Evolutionary conservation across 2,113 vertebrate genomes (phyloP).

Genomic region (Anarhynchus alexandrinus): DNA sequence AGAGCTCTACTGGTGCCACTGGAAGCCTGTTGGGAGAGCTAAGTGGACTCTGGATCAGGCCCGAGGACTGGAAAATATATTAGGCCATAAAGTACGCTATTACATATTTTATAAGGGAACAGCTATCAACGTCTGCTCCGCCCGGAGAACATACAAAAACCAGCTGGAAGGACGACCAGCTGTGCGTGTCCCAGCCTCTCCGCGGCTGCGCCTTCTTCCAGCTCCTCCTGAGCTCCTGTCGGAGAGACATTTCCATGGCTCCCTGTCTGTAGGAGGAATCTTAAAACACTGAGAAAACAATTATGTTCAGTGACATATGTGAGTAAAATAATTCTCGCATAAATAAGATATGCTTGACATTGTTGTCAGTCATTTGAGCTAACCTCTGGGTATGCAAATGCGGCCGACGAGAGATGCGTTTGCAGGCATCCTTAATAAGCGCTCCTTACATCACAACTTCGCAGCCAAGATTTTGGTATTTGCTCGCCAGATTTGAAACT

Average conservation of each 20-base stretch:
- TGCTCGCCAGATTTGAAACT: not conserved
- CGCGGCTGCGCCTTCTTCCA: conserved; percentile 17
- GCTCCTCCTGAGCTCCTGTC: not conserved
- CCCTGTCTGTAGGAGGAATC: not conserved
- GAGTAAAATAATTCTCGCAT: conserved; percentile 20
- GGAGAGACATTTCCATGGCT: not conserved
- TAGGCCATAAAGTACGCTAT: conserved; percentile 23
- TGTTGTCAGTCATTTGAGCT: not conserved
- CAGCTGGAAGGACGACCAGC: conserved; percentile 41
- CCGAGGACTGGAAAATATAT: conserved; percentile 33
- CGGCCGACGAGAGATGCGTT: not conserved
- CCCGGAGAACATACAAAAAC: not conserved
- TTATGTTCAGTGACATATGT: not conserved
- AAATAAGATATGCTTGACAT: not conserved
- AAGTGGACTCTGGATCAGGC: conserved; percentile 6
- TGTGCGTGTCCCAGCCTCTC: not conserved
- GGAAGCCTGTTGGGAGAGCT: not conserved
- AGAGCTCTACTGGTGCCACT: not conserved
- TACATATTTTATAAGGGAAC: conserved; percentile 55
- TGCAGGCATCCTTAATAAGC: not conserved
- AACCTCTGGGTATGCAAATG: not conserved
- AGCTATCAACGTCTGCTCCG: conserved; percentile 31
- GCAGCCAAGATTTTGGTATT: not conserved
- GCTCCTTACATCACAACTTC: not conserved
- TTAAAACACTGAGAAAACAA: not conserved